Evolutionary conservation across 2,888 invertebrate species (phyloP), one percentile per base, ranked within the genome.

Genomic region (Taphrorychus bicolor): DNA sequence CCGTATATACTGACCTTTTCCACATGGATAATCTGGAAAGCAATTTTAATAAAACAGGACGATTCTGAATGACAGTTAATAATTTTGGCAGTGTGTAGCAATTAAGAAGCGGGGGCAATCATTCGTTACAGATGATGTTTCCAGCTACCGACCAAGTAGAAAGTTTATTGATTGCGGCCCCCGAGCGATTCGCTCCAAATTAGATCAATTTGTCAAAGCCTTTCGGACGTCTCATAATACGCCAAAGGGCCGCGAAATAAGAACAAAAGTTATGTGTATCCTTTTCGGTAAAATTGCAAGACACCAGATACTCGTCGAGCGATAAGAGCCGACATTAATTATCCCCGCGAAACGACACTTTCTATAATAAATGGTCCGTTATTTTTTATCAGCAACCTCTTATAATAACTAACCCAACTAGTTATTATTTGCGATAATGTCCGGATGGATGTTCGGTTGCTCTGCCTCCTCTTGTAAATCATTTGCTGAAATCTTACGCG

Each of bases 131-230:
- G 32, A 32, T 32, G 32, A 32, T 32, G 45, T 45, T 17, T 45
- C 16, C 5, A 14, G 7, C 45, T 7, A 45, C 45, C 17, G 45
- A 9, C 49, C 59, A 23, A 51, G 21, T 53, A 53, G 52, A 65
- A 65, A 59, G 32, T 59, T 59, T 59, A 66, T 68, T 21, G 68
- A 68, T 68, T 54, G 48, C 24, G 32, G 52, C 52, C 62, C 52
- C 18, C 22, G 42, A 42, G 60, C 60, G 60, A 11, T 62, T 59
- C 59, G 58, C 53, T 61, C 65, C 75, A 77, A 76, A 77, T 76
- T 76, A 76, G 77, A 77, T 76, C 77, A 77, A 77, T 76, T 77
- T 76, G 77, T 77, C 77, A 76, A 76, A 73, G 42, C 54, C 24
- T 56, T 76, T 74, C 71, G 73, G 76, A 74, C 76, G 75, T 73